These are phyloP conservation scores for Clusia tigrina DNA, from an alignment of 2,888 invertebrate species.

Conservation along the genomic window DNA sequence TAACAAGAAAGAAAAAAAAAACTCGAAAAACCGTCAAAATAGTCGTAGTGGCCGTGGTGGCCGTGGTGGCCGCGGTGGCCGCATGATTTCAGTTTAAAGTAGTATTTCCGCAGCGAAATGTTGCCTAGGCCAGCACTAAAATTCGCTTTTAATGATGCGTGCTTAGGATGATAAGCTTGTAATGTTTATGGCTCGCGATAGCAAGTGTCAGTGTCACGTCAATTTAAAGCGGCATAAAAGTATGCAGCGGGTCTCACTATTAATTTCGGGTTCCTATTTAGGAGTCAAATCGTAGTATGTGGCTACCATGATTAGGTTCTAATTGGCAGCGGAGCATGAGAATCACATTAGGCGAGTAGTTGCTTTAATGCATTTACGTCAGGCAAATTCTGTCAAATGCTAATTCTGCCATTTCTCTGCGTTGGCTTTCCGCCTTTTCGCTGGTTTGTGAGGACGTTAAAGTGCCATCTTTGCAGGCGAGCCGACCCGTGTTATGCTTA, in stretches of 20 bases:
- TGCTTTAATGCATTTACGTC: not conserved
- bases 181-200: conserved; percentile 57
- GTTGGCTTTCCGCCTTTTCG: not conserved
- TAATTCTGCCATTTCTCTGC: not conserved
- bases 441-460: not conserved
- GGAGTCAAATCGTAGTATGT: not conserved
- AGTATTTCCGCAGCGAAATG: conserved; percentile 20
- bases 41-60: too few species aligned
- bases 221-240: too few species aligned
- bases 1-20: too few species aligned
- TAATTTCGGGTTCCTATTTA: not conserved
- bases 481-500: not conserved
- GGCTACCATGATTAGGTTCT: not conserved
- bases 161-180: conserved; percentile 51
- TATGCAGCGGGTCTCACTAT: not conserved
- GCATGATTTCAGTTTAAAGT: conserved; percentile 40
- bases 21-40: too few species aligned
- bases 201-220: conserved; percentile 57
- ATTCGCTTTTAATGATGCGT: conserved; percentile 57
- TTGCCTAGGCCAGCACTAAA: conserved; percentile 47
- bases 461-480: not conserved
- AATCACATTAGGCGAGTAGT: not conserved
- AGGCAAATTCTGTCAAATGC: not conserved
- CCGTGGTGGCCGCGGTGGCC: too few species aligned
- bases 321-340: not conserved